Evolutionary conservation across 2,888 invertebrate species (phyloP), one percentile per base, ranked within the genome.

Genomic region (Spicauda simplicius): DNA sequence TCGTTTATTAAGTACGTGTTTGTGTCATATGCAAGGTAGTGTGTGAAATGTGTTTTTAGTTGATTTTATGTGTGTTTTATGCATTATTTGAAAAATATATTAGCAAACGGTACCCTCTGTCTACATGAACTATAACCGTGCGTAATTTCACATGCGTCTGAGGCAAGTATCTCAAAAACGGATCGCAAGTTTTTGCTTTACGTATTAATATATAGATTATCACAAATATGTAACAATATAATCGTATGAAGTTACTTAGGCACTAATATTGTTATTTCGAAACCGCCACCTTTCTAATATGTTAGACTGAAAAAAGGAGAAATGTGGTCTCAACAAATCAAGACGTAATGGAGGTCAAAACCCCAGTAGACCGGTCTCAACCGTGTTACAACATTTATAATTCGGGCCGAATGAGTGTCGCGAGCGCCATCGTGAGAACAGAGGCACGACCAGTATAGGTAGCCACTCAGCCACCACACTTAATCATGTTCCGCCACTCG

Each of bases 381-480:
- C 68, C 72, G 74, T 83, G 84, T 87, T 87, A 85, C 84, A 87
- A 86, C 86, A 88, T 72, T 71, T 82, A 85, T 84, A 82, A 85
- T 80, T 83, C 83, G 81, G 82, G 81, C 79, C 69, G 45, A 70
- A 72, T 70, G 80, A 79, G 74, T 80, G 77, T 79, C 79, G 76
- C 81, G 85, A 88, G 90, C 91, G 90, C 91, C 91, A 82, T 81
- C 92, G 91, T 92, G 91, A 87, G 92, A 92, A 91, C 85, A 80
- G 79, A 83, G 81, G 73, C 78, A 72, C 79, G 75, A 71, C 78
- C 74, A 76, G 62, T 75, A 71, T 74, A 76, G 69, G 70, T 68
- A 71, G 69, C 66, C 69, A 73, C 69, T 58, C 71, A 72, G 65
- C 68, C 19, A 64, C 30, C 55, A 53, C 63, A 59, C 62, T 58